A percentile compares a stretch with the other conserved stretches of the same genome.
Conservation (phyloP, 2,797 vertebrate species). For the Petrocephalus schoutedeni region DNA sequence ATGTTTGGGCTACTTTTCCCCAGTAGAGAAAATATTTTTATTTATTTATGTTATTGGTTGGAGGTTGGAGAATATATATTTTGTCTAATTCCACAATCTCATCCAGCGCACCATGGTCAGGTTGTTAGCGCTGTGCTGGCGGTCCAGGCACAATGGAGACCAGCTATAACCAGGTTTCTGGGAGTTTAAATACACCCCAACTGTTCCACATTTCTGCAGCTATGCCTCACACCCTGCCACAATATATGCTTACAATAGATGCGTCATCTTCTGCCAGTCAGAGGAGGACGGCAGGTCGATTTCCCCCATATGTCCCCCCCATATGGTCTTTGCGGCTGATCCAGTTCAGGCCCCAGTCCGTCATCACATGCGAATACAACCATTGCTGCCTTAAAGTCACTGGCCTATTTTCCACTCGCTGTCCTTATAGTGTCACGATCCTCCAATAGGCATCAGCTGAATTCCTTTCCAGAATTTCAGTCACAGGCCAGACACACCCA, state of each 20-base stretch:
- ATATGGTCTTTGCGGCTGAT: not conserved
- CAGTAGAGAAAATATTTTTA: not conserved
- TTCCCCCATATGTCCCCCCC: not conserved
- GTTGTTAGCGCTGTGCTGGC: not conserved
- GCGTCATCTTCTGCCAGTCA: not conserved
- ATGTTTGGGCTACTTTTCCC: not conserved
- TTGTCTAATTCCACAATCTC: not conserved
- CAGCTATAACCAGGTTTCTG: not conserved
- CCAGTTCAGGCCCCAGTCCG: not conserved
- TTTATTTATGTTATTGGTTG: not conserved
- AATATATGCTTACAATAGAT: not conserved
- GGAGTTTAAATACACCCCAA: not conserved
- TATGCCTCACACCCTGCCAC: not conserved
- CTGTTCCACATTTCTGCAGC: not conserved
- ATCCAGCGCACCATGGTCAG: not conserved
- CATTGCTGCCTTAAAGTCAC: not conserved
- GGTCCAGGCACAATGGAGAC: not conserved
- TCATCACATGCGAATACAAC: not conserved
- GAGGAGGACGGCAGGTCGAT: not conserved
- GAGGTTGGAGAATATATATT: not conserved
- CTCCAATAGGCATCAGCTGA: not conserved
- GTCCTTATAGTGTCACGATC: not conserved
- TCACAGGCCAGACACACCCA: not conserved
- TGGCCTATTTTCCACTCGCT: not conserved
- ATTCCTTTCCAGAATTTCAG: conserved; percentile 4